phyloP scores from a whole-genome alignment of 2,888 invertebrate genomes.

The Drosophila incognita region DNA sequence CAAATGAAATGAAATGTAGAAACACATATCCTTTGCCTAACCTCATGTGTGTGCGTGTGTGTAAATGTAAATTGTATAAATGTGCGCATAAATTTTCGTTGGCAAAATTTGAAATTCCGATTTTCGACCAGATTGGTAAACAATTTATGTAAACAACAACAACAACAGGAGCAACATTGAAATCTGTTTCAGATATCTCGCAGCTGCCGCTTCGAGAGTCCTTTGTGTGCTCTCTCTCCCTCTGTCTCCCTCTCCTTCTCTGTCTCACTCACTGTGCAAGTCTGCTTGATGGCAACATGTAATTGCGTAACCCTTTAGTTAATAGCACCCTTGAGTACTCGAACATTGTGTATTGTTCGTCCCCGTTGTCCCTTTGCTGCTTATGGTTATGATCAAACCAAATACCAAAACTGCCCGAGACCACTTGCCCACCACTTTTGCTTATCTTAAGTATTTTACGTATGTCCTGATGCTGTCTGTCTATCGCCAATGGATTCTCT shows the following conservation, averaged over 20 bases:
- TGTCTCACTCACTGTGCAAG: not conserved
- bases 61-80: constrained; percentile 77
- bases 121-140: constrained; percentile 82
- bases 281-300: constrained; percentile 57
- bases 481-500: constrained; percentile 40
- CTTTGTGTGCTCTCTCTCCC: constrained; percentile 26
- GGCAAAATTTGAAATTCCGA: constrained; percentile 82
- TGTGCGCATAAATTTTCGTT: constrained; percentile 78
- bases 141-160: constrained; percentile 79
- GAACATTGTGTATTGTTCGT: constrained; percentile 51
- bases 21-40: constrained; percentile 65
- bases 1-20: constrained; percentile 76
- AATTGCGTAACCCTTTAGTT: constrained; percentile 81
- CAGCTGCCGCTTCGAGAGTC: constrained; percentile 61
- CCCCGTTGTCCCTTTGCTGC: constrained; percentile 34
- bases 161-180: constrained; percentile 44
- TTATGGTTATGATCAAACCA: constrained; percentile 57
- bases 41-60: constrained; percentile 40
- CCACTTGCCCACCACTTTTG: constrained; percentile 69
- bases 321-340: constrained; percentile 78
- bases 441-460: constrained; percentile 80
- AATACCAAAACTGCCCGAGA: constrained; percentile 31
- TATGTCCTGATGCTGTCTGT: constrained; percentile 57
- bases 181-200: constrained; percentile 64
- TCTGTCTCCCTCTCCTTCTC: constrained; percentile 1